These are phyloP conservation scores for Falco peregrinus DNA, from an alignment of 2,797 vertebrate genomes.

Conservation along the genomic window DNA sequence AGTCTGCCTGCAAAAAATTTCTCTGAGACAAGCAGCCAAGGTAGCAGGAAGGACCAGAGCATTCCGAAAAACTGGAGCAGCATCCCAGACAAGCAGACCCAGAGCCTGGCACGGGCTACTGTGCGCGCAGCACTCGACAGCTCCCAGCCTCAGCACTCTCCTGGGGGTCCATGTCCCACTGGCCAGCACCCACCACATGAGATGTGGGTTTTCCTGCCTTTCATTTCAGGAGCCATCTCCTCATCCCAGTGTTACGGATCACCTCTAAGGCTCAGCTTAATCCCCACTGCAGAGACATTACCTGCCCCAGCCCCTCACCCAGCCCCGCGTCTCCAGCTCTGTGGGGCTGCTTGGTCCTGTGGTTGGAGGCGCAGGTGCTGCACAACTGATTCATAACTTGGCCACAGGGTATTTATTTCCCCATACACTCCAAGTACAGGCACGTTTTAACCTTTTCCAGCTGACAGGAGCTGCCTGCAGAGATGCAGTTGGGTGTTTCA, in stretches of 20 bases:
- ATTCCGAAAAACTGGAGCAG: neutral
- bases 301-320: neutral
- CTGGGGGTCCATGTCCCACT: neutral
- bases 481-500: neutral
- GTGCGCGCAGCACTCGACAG: rapidly evolving
- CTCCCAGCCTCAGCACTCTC: neutral
- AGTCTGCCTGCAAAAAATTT: neutral
- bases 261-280: neutral
- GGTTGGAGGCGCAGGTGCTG: rapidly evolving
- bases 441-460: neutral
- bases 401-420: rapidly evolving
- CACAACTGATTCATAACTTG: neutral
- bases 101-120: neutral
- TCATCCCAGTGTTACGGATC: neutral
- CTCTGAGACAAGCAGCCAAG: neutral
- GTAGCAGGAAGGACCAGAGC: neutral
- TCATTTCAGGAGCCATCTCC: neutral
- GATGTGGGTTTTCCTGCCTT: neutral
- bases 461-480: neutral
- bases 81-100: rapidly evolving
- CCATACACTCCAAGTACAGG: neutral
- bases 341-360: neutral
- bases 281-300: neutral
- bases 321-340: neutral
- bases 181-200: rapidly evolving